Base-by-base conservation (phyloP, 2,113 vertebrate genomes). In the Phylloscopus trochiloides region DNA sequence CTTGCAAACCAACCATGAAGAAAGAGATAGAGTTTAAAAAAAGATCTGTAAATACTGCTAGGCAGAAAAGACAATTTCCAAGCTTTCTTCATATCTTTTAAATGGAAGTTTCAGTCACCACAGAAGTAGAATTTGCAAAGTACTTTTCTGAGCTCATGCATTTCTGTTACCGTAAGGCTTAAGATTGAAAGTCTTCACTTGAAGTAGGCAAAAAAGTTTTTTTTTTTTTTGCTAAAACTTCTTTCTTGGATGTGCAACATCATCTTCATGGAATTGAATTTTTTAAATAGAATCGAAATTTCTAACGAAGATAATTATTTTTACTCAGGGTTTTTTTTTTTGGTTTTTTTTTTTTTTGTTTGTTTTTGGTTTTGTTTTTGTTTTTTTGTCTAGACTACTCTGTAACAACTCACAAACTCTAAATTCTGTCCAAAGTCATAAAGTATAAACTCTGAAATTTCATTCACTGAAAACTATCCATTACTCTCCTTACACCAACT, bases 181-280 rank as follows among this genome's bases (percentile, higher is more conserved):
- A 72, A 85, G 45, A 22, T 9, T 75, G 25, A 22, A 72, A 77
- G 17, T 75, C 29, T 0, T 8, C n/a, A 36, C 6, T 10, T 74
- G 21, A 74, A 81, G 21, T 24, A 71, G 26, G 20, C 32, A 67
- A 47, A 80, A 86, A 31, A 65, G 5, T 6, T 16, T 59, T 34
- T 34, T 34, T 34, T 47, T 34, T 42, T 26, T 40, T 18, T 5
- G 0, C 29, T 45, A 32, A 20, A 70, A 71, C 57, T 79, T 68
- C 7, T 16, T 85, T 68, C 20, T 48, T 82, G 40, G 57, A 45
- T 1, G 0, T 65, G 40, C 50, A 68, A 65, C 65, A 79, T 65
- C 1, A 1, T 9, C 31, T 72, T 82, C 3, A 38, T 5, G 65
- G 28, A 55, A 67, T 4, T 1, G 0, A 24, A n/a, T 58, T 88